Evolutionary conservation across 2,888 invertebrate species (phyloP).

Genomic region (Oscheius sp.): DNA sequence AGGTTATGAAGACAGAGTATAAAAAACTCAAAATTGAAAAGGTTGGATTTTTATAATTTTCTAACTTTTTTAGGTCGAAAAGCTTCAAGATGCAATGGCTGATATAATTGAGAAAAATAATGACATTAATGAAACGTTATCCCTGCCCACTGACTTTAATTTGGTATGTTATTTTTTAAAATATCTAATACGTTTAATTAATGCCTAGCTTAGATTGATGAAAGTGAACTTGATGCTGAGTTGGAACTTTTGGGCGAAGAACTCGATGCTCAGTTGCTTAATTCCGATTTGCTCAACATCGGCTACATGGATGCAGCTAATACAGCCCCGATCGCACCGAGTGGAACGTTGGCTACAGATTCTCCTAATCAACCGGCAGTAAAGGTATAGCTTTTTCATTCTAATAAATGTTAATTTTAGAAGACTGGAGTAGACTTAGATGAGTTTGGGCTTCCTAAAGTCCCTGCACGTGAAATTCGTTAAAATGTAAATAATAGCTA

Average conservation of each 20-base stretch:
- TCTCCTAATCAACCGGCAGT: background rate
- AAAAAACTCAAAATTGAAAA: conserved; percentile 97
- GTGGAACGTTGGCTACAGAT: conserved; percentile 81
- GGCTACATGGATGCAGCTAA: conserved; percentile 94
- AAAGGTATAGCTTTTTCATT: background rate
- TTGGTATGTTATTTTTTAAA: conserved; percentile 47
- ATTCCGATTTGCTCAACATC: no score
- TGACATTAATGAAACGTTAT: conserved; percentile 94
- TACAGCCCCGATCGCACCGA: conserved; percentile 90
- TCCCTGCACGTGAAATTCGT: conserved; percentile 50
- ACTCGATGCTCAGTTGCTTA: conserved; percentile 90
- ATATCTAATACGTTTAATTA: background rate
- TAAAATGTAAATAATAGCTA: background rate
- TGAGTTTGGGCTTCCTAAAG: conserved; percentile 89
- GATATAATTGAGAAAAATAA: conserved; percentile 96
- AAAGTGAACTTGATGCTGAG: conserved; percentile 95
- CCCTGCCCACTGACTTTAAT: no score
- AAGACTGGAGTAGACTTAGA: conserved; percentile 80
- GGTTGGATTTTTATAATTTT: conserved; percentile 74
- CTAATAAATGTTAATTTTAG: conserved; percentile 28
- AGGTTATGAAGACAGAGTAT: conserved; percentile 96
- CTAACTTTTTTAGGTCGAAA: conserved; percentile 39
- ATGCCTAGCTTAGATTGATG: conserved; percentile 89
- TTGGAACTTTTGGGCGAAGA: conserved; percentile 93
- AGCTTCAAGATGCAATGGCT: conserved; percentile 83